phyloP scores from a whole-genome alignment of 2,113 vertebrate genomes.

The Nibea albiflora region DNA sequence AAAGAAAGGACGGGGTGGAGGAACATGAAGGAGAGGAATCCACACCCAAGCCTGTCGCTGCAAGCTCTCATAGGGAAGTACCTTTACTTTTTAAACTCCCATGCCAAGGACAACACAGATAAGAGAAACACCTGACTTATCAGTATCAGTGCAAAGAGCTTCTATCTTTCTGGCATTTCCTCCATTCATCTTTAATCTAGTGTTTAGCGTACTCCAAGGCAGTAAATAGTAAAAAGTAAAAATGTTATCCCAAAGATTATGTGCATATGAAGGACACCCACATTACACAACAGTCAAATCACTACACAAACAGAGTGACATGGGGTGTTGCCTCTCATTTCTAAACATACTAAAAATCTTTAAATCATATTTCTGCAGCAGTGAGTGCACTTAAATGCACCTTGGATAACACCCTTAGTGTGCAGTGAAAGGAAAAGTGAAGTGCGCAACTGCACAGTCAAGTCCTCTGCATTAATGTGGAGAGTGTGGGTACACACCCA shows the following conservation, averaged over 20 bases:
- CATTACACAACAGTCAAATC: slow-evolving; percentile 34
- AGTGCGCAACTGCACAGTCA: slow-evolving; percentile 69
- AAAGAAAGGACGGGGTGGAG: slow-evolving; percentile 61
- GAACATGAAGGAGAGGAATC: slow-evolving; percentile 68
- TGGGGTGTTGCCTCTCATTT: background rate
- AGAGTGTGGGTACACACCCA: slow-evolving; percentile 80
- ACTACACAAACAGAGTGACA: background rate
- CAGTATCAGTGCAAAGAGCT: background rate
- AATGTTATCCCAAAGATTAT: background rate
- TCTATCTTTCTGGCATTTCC: background rate
- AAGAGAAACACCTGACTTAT: slow-evolving; percentile 18
- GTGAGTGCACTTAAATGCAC: background rate
- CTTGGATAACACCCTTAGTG: slow-evolving; percentile 18
- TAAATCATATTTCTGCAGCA: background rate
- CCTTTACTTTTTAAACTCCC: slow-evolving; percentile 54
- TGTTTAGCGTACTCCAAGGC: background rate
- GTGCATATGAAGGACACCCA: slow-evolving; percentile 24
- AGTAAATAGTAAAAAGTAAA: slow-evolving; percentile 2
- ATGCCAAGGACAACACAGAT: slow-evolving; percentile 9
- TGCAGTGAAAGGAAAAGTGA: slow-evolving; percentile 57
- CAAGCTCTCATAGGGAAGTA: slow-evolving; percentile 44
- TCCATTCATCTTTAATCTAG: background rate
- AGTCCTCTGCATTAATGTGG: slow-evolving; percentile 62
- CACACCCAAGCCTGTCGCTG: slow-evolving; percentile 78
- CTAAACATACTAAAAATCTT: background rate